These are phyloP conservation scores for Campaea margaritaria DNA, from an alignment of 2,888 invertebrate species.

Conservation along the genomic window DNA sequence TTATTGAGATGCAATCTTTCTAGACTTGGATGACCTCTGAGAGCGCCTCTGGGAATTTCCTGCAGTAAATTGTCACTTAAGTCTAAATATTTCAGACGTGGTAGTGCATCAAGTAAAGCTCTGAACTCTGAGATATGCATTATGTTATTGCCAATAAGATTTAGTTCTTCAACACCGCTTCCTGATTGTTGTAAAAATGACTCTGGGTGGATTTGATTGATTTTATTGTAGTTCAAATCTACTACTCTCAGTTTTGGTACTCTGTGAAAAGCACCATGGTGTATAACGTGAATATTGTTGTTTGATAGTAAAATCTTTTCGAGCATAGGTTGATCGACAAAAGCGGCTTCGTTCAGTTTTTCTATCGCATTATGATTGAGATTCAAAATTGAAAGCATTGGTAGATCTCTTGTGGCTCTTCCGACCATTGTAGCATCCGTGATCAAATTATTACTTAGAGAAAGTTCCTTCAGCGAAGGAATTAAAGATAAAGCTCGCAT, in stretches of 20 bases:
- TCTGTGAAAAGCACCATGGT: slow-evolving; percentile 92
- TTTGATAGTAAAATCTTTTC: slow-evolving; percentile 88
- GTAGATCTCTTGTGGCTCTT: slow-evolving; percentile 90
- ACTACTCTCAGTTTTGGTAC: slow-evolving; percentile 89
- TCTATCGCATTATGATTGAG: slow-evolving; percentile 90
- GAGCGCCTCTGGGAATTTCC: slow-evolving; percentile 91
- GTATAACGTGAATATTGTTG: slow-evolving; percentile 90
- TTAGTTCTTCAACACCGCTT: slow-evolving; percentile 91
- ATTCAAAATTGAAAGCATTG: slow-evolving; percentile 88
- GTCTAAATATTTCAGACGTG: slow-evolving; percentile 91
- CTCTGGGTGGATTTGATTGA: slow-evolving; percentile 92
- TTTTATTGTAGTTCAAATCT: slow-evolving; percentile 91
- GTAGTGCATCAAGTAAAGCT: slow-evolving; percentile 90
- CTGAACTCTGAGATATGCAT: slow-evolving; percentile 90
- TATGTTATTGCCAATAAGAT: slow-evolving; percentile 91
- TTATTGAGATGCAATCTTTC: slow-evolving; percentile 93
- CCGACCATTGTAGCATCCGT: slow-evolving; percentile 93
- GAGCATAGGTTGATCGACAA: slow-evolving; percentile 90
- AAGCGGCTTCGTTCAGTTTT: slow-evolving; percentile 90
- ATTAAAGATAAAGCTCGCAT: slow-evolving; percentile 90
- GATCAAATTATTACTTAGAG: slow-evolving; percentile 89
- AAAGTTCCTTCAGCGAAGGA: slow-evolving; percentile 89
- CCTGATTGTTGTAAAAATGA: slow-evolving; percentile 91
- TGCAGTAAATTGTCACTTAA: slow-evolving; percentile 91
- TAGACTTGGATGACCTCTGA: slow-evolving; percentile 91